Evolutionary conservation across 2,888 invertebrate species (phyloP), one percentile per base, ranked within the genome.

Genomic region (Calliphora vomitoria): DNA sequence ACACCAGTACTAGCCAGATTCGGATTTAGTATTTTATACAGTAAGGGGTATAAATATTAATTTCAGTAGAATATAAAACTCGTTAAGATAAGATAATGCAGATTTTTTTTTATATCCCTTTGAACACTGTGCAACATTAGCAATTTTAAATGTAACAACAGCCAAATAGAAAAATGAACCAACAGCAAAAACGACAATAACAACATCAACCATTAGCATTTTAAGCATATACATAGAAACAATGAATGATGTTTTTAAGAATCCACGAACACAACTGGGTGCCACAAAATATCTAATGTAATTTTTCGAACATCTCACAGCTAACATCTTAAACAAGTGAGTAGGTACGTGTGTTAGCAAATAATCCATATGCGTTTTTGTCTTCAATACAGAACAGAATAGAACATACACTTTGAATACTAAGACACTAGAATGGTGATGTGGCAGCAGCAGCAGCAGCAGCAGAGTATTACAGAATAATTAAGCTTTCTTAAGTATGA

Each of bases 161-260:
- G 35, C 15, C 55, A 66, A 72, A 78, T 71, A 81, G 10, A 72
- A 86, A 38, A 68, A 75, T n/a, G n/a, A n/a, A n/a, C n/a, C n/a
- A n/a, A n/a, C 66, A 25, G 38, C 4, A 44, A 11, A 44, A 44
- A 60, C 66, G n/a, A 68, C 55, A 20, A 60, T 13, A 38, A 75
- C 11, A 82, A 60, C 20, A 75, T 31, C 31, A 76, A 53, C 50
- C 58, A 71, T 85, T 85, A 80, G 69, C 74, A 85, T 85, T 69
- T 75, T 13, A 47, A 74, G 55, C 20, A 72, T 79, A 38, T 18
- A 25, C 25, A 25, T 1, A 69, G 47, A 80, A 60, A 85, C 74
- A 68, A 79, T 74, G 78, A 83, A 78, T 62, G 58, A 64, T 83
- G 62, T 35, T 35, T 18, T 18, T 10, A 58, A 41, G 44, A 72